Conservation (phyloP, 2,797 vertebrate genomes). For the Tragopan temminckii region DNA sequence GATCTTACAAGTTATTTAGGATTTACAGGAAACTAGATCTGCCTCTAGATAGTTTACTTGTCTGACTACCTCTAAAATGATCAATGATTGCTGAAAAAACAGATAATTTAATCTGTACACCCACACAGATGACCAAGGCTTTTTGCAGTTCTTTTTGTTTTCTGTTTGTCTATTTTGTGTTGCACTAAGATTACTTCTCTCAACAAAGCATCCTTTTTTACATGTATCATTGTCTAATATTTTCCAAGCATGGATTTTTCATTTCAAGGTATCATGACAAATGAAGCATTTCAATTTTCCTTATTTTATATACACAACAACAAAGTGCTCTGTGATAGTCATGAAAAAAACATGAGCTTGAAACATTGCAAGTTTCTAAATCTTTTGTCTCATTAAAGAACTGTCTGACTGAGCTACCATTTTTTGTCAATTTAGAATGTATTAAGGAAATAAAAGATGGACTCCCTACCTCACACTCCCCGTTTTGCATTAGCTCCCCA, state of each 20-base stretch:
- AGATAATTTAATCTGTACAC: neutral
- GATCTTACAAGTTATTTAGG: too few relatives aligned
- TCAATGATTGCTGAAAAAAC: neutral
- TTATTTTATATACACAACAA: neutral
- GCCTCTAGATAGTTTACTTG: neutral
- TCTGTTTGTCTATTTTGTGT: neutral
- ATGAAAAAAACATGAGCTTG: neutral
- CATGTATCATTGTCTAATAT: neutral
- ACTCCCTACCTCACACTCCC: neutral
- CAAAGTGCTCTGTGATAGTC: neutral
- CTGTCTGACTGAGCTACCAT: neutral
- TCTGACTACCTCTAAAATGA: constrained; percentile 1
- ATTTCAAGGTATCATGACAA: neutral
- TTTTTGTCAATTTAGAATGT: neutral
- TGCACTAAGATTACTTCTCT: neutral
- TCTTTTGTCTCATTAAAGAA: neutral
- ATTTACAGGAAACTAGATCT: neutral
- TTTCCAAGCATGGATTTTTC: neutral
- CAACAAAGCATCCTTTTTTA: neutral
- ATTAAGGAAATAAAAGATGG: neutral
- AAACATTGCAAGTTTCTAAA: neutral
- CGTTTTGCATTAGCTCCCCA: neutral
- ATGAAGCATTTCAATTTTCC: neutral
- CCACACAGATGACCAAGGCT: neutral
- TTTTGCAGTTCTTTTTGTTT: neutral